A percentile compares a stretch with the other conserved stretches of the same genome.
phyloP scores from a whole-genome alignment of 2,113 vertebrate species.

The Eira barbara region DNA sequence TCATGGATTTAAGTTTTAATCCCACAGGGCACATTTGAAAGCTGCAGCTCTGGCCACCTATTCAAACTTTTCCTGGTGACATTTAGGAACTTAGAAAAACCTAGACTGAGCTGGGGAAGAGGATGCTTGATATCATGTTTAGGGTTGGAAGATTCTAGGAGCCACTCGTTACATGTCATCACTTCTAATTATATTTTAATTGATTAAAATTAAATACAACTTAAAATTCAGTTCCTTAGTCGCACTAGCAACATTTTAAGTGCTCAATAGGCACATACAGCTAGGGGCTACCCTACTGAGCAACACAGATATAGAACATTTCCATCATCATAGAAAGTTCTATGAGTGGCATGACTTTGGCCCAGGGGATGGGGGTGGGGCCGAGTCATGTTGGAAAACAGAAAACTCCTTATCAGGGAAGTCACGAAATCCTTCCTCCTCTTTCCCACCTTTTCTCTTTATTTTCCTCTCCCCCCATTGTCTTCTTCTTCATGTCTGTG shows the following conservation, averaged over 20 bases:
- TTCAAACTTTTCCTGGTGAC: neutral
- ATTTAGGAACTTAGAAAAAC: constrained; percentile 27
- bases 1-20: constrained; percentile 51
- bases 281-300: neutral
- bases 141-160: neutral
- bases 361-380: no score
- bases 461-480: neutral
- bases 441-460: constrained; percentile 44
- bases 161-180: neutral
- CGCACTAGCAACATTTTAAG: neutral
- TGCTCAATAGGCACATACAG: neutral
- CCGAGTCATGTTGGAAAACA: neutral
- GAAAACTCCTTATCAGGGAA: neutral
- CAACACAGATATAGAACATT: neutral
- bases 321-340: neutral
- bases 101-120: neutral
- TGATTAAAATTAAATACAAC: constrained; percentile 9
- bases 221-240: neutral
- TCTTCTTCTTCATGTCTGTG: neutral
- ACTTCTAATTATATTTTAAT: constrained; percentile 2
- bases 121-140: neutral
- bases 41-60: neutral
- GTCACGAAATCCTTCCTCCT: neutral
- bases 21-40: neutral
- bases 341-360: neutral